These are phyloP conservation scores for Gila robusta DNA, from an alignment of 2,797 vertebrate species.

Conservation along the genomic window DNA sequence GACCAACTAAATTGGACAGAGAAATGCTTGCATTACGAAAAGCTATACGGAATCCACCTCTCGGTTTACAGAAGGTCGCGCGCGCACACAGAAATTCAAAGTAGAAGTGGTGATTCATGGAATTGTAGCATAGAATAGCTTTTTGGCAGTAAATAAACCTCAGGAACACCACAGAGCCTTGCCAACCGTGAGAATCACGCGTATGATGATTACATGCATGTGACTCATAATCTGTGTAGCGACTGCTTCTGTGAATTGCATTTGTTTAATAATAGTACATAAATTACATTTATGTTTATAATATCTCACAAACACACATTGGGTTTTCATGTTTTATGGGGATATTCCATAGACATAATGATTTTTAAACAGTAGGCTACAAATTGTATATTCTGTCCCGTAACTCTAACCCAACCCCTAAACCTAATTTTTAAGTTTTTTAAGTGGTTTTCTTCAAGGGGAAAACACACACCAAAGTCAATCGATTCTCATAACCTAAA, in stretches of 20 bases:
- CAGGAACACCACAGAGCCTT: background rate
- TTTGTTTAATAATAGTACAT: background rate
- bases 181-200: background rate
- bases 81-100: background rate
- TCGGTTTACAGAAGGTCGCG: background rate
- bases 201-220: background rate
- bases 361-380: too few relatives aligned
- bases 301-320: background rate
- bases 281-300: background rate
- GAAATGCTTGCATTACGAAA: background rate
- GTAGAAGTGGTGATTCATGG: background rate
- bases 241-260: background rate
- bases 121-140: slow-evolving; percentile 1
- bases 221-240: background rate
- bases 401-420: background rate
- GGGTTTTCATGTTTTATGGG: too few relatives aligned
- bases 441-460: too few relatives aligned
- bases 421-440: background rate
- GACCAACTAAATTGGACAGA: background rate
- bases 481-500: background rate
- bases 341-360: too few relatives aligned
- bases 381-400: too few relatives aligned
- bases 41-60: slow-evolving; percentile 28
- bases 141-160: slow-evolving; percentile 15
- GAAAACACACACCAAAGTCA: background rate